These are phyloP conservation scores for Himantopus leucocephalus DNA, from an alignment of 2,113 vertebrate genomes.

Conservation along the genomic window DNA sequence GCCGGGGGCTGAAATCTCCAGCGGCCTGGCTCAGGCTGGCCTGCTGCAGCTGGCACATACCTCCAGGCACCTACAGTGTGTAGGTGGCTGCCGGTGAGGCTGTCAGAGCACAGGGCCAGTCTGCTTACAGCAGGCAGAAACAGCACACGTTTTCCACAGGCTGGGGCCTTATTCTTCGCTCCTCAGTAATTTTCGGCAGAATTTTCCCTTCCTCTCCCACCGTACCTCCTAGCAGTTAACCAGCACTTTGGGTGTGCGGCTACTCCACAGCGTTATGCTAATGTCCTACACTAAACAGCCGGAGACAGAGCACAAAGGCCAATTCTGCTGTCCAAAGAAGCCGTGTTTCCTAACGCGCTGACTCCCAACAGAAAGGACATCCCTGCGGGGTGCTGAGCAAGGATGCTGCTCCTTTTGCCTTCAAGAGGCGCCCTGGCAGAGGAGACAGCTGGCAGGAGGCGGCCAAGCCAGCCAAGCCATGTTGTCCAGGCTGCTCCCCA, in stretches of 20 bases:
- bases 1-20: background rate
- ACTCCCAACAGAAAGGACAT: background rate
- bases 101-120: background rate
- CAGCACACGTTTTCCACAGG: background rate
- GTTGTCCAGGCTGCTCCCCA: background rate
- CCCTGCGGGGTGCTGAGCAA: background rate
- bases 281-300: background rate
- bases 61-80: background rate
- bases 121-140: background rate
- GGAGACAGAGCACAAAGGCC: background rate
- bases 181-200: background rate
- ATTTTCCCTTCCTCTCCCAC: background rate
- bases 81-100: background rate
- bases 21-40: background rate
- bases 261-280: background rate
- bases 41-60: background rate
- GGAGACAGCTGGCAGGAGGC: background rate
- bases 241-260: background rate
- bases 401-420: background rate
- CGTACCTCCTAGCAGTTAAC: background rate
- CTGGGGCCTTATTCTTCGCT: background rate
- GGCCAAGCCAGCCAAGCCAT: background rate
- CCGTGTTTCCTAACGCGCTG: background rate
- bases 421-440: background rate
- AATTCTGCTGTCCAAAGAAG: background rate